Evolutionary conservation across 2,113 vertebrate genomes (phyloP).

Genomic region (Heteronetta atricapilla): DNA sequence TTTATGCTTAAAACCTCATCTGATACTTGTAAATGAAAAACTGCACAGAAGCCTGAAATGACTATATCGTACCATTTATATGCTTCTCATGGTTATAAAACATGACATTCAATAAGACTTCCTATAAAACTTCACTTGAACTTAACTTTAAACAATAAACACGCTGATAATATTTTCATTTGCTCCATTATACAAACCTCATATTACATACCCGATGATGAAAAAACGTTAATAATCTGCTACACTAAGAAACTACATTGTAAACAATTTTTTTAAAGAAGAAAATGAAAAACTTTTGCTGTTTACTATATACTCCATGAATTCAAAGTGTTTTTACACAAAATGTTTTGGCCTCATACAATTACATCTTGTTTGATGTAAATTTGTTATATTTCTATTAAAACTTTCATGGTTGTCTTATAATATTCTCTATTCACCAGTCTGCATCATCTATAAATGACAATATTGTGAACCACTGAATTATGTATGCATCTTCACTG

Average conservation of each 20-base stretch:
- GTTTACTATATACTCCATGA: not conserved
- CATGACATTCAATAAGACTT: not conserved
- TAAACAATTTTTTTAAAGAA: not conserved
- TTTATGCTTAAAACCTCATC: constrained; percentile 8
- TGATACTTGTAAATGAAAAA: not conserved
- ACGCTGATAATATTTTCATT: not conserved
- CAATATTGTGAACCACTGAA: constrained; percentile 28
- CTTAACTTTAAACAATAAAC: not conserved
- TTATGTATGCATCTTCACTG: constrained; percentile 9
- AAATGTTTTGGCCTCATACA: not conserved
- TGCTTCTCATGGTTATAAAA: not conserved
- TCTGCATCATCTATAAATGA: constrained; percentile 8
- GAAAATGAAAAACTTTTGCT: not conserved
- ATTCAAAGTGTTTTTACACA: not conserved
- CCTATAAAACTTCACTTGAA: not conserved
- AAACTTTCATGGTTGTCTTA: not conserved
- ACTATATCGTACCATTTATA: not conserved
- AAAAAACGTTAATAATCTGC: not conserved
- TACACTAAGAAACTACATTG: not conserved
- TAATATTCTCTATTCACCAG: not conserved
- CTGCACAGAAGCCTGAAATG: not conserved
- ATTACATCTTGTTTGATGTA: not conserved
- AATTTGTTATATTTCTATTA: constrained; percentile 33
- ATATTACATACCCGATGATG: not conserved
- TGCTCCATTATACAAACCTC: constrained; percentile 27